Percentiles rank a stretch among this genome's conserved stretches.
Evolutionary conservation across 2,113 vertebrate species (phyloP).

Genomic region (Trematomus loennbergii): DNA sequence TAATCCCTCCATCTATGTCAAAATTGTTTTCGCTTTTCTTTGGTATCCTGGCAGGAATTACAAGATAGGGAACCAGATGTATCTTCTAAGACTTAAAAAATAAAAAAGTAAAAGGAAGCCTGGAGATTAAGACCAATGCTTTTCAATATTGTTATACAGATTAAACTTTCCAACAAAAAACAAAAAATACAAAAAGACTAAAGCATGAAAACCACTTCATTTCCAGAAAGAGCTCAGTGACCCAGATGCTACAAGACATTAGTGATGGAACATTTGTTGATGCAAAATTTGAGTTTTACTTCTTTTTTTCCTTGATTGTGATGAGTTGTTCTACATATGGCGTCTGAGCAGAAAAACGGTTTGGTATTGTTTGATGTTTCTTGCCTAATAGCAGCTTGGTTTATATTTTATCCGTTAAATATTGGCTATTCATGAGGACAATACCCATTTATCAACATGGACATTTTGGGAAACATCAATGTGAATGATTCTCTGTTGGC

Average conservation of each 20-base stretch:
- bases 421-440: background rate
- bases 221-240: slow-evolving; percentile 58
- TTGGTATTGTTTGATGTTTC: background rate
- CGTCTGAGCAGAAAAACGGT: background rate
- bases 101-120: slow-evolving; percentile 60
- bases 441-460: background rate
- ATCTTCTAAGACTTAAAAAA: slow-evolving; percentile 47
- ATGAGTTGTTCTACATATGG: slow-evolving; percentile 24
- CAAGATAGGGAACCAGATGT: slow-evolving; percentile 74
- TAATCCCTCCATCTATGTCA: slow-evolving; percentile 68
- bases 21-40: slow-evolving; percentile 79
- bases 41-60: slow-evolving; percentile 68
- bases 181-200: slow-evolving; percentile 23
- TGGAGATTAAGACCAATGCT: slow-evolving; percentile 74
- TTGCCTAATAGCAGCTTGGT: background rate
- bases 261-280: slow-evolving; percentile 45
- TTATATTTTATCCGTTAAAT: slow-evolving; percentile 3
- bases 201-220: slow-evolving; percentile 55
- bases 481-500: background rate
- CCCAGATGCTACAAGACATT: slow-evolving; percentile 64
- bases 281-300: slow-evolving; percentile 40
- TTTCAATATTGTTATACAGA: slow-evolving; percentile 79
- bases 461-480: background rate
- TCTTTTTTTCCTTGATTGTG: slow-evolving; percentile 5
- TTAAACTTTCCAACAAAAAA: slow-evolving; percentile 64